These are phyloP conservation scores for Imbricaverruca yamaguchii DNA, from an alignment of 2,888 invertebrate genomes.

Conservation along the genomic window DNA sequence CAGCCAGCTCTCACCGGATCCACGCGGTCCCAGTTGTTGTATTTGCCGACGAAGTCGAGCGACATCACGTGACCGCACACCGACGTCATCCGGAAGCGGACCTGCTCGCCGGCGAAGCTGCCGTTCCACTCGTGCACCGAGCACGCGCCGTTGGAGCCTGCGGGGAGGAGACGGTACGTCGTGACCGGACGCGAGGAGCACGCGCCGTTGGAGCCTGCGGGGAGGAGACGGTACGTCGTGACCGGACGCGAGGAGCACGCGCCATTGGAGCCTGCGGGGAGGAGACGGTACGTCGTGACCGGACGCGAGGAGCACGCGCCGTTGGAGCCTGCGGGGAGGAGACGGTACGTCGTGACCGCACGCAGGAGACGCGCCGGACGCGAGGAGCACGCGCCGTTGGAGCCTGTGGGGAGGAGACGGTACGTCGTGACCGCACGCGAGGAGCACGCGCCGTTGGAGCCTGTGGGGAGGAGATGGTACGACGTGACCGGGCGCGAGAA, in stretches of 20 bases:
- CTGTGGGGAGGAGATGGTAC: constrained; percentile 43
- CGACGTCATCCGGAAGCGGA: constrained; percentile 88
- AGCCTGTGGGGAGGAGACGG: constrained; percentile 48
- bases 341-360: too few relatives aligned
- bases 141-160: constrained; percentile 81
- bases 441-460: constrained; percentile 82
- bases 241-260: too few relatives aligned
- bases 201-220: too few relatives aligned
- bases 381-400: constrained; percentile 85
- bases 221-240: too few relatives aligned
- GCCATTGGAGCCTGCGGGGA: too few relatives aligned
- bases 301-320: too few relatives aligned
- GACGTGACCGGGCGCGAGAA: constrained; percentile 40
- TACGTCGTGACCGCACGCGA: too few relatives aligned
- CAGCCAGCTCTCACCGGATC: constrained; percentile 64
- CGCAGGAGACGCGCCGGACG: too few relatives aligned
- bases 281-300: too few relatives aligned
- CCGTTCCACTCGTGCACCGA: constrained; percentile 92
- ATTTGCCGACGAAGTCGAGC: constrained; percentile 83
- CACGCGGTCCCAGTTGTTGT: constrained; percentile 95
- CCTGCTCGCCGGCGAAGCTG: constrained; percentile 61
- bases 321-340: too few relatives aligned
- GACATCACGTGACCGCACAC: constrained; percentile 99
- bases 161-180: neutral
- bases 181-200: too few relatives aligned